Conservation (phyloP, 2,888 invertebrate genomes). For the Augiades crinisus region DNA sequence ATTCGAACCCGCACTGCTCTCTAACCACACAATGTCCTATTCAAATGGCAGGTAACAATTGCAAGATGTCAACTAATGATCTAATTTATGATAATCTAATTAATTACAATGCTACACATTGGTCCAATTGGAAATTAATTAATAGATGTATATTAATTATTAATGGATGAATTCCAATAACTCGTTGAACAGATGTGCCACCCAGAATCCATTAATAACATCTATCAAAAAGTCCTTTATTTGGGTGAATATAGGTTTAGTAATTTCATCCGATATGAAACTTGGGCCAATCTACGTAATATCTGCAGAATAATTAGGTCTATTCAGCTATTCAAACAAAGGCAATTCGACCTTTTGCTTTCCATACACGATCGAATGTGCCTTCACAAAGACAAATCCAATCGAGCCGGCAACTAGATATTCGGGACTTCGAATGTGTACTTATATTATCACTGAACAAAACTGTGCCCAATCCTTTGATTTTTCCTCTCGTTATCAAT, state of each 20-base stretch:
- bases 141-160: slow-evolving; percentile 5
- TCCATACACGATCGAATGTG: slow-evolving; percentile 2
- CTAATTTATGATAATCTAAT: slow-evolving; percentile 14
- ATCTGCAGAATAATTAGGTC: slow-evolving; percentile 13
- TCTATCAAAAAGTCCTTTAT: neutral
- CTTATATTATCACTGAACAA: slow-evolving; percentile 21
- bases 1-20: too few species aligned
- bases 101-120: slow-evolving; percentile 6
- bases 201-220: neutral
- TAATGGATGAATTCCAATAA: slow-evolving; percentile 8
- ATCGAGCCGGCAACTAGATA: slow-evolving; percentile 12
- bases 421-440: too few species aligned
- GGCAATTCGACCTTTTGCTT: slow-evolving; percentile 16
- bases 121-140: slow-evolving; percentile 7
- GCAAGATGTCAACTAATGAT: slow-evolving; percentile 12
- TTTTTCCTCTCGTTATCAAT: slow-evolving; percentile 50
- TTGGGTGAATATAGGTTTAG: neutral
- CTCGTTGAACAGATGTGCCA: slow-evolving; percentile 1
- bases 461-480: slow-evolving; percentile 37
- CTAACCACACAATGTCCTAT: too few species aligned
- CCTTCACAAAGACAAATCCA: slow-evolving; percentile 17
- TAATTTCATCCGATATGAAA: neutral
- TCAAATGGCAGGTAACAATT: neutral
- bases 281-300: neutral
- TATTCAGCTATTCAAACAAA: slow-evolving; percentile 16